These are phyloP conservation scores for Coregonus clupeaformis DNA, from an alignment of 2,113 vertebrate species.

Conservation along the genomic window DNA sequence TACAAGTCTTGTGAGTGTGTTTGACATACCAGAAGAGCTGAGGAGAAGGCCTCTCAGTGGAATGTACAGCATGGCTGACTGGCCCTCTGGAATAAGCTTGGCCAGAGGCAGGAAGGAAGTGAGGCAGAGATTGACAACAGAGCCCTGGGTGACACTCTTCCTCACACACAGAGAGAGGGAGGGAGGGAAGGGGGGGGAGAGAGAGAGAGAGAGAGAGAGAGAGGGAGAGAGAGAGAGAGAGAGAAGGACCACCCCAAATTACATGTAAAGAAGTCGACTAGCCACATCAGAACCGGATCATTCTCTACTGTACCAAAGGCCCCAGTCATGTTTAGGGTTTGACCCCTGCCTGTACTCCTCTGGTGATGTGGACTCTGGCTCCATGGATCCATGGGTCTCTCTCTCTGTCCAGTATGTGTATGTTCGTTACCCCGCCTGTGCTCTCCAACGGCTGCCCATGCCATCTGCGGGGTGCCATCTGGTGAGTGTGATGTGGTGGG, in stretches of 20 bases:
- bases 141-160: not conserved
- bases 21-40: not conserved
- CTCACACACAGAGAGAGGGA: not conserved
- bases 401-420: not conserved
- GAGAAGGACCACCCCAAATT: not conserved
- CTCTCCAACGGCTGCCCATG: slow-evolving; percentile 20
- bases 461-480: slow-evolving; percentile 51
- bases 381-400: not conserved
- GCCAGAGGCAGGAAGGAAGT: slow-evolving; percentile 10
- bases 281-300: not conserved
- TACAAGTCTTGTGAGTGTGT: not conserved
- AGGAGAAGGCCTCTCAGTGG: not conserved
- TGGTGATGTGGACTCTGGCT: not conserved
- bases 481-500: slow-evolving; percentile 19
- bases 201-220: not conserved
- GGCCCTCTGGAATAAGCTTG: not conserved
- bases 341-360: not conserved
- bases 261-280: not conserved
- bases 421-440: not conserved
- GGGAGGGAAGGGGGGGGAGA: not conserved
- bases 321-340: not conserved
- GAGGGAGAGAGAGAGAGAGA: not conserved
- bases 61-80: not conserved
- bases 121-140: not conserved
- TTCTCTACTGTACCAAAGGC: too few relatives aligned